Base-by-base conservation (phyloP, 2,888 invertebrate species). In the Netelia virgata region DNA sequence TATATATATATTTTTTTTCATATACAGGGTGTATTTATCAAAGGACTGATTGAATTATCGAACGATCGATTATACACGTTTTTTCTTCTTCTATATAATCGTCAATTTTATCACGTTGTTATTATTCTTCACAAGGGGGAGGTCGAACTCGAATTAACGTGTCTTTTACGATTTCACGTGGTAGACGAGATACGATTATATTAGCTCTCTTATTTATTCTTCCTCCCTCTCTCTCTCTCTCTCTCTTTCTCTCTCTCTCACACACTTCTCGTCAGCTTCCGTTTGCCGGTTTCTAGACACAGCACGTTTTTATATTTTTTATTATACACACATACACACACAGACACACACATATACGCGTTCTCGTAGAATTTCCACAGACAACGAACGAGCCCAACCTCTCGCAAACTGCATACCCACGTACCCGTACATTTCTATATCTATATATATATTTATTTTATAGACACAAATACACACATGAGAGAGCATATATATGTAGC, bases 361-460 rank as follows among this genome's bases (percentile, higher is more conserved):
- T 61, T 78, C 72, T 73, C 77, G 59, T 68, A 53, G 75, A 72
- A 70, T 72, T n/a, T 57, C 50, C 53, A 53, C 63, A 68, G 57
- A 68, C 77, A 70, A 43, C 23, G 68, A 75, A 64, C 79, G 72
- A 68, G 41, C 75, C 57, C 43, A 78, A 63, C 69, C 72, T 80
- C 78, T 68, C 63, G 74, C 81, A 78, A 83, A 85, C 85, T 85
- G 82, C 84, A 82, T 80, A 66, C 47, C 75, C 47, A 74, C 70
- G 47, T 63, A 61, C 28, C 28, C 36, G 20, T 10, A 9, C 23
- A 18, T 55, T 6, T 80, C 66, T 41, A 53, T 47, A 50, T 55
- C 28, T 57, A 68, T 36, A 63, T 82, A 41, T 61, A 55, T n/a
- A 73, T 73, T 18, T 63, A 66, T 18, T 50, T 63, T 16, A 28